Percentiles rank a stretch among this genome's conserved stretches.
Conservation (phyloP, 2,888 invertebrate genomes). For the Hirtodrosophila alboralis region DNA sequence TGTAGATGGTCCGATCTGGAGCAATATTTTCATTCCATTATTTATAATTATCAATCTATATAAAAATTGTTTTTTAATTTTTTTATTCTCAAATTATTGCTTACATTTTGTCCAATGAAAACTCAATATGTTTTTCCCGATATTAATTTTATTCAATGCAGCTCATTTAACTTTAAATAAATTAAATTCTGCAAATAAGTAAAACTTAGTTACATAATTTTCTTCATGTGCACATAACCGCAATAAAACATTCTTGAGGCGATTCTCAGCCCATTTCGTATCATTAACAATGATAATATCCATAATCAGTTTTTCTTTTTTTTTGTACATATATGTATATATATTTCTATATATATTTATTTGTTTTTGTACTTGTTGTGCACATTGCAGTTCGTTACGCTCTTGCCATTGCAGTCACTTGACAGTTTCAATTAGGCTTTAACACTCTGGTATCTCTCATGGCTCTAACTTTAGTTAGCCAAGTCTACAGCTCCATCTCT, state of each 20-base stretch:
- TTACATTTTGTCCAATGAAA: too few species aligned
- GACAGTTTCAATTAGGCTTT: slow-evolving; percentile 64
- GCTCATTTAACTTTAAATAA: too few species aligned
- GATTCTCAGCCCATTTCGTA: slow-evolving; percentile 14
- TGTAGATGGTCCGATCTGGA: too few species aligned
- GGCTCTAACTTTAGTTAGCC: slow-evolving; percentile 18
- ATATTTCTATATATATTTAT: slow-evolving; percentile 2
- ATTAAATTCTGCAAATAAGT: too few species aligned
- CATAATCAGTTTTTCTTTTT: slow-evolving; percentile 21
- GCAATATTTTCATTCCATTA: too few species aligned
- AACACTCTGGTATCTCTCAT: slow-evolving; percentile 45
- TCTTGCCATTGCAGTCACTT: slow-evolving; percentile 36
- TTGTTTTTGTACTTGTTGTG: neutral
- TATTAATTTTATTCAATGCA: too few species aligned
- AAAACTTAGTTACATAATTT: neutral
- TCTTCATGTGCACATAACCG: slow-evolving; percentile 8
- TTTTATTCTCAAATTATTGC: too few species aligned
- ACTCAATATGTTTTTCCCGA: too few species aligned
- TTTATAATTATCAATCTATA: too few species aligned
- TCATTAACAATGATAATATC: slow-evolving; percentile 44
- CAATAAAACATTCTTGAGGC: slow-evolving; percentile 5
- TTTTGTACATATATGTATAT: slow-evolving; percentile 1
- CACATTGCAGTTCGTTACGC: slow-evolving; percentile 28
- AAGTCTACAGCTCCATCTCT: slow-evolving; percentile 26
- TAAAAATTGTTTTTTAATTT: too few species aligned